Conservation (phyloP, 2,113 vertebrate genomes). For the Ptychochromis oligacanthus region DNA sequence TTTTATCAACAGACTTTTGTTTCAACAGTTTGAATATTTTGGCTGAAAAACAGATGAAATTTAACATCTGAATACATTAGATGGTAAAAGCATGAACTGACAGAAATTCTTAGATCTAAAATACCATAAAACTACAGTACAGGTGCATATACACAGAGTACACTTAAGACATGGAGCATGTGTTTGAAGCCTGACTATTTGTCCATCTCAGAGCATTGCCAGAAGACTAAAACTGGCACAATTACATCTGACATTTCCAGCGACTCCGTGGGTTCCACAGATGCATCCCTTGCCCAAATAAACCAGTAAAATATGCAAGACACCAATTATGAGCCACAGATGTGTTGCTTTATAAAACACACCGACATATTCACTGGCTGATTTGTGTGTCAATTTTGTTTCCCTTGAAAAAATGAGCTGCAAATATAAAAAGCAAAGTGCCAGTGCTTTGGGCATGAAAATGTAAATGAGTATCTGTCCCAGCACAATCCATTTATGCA, state of each 20-base stretch:
- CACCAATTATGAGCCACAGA: constrained; percentile 73
- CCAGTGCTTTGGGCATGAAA: neutral
- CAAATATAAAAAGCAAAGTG: constrained; percentile 23
- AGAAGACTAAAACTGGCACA: constrained; percentile 24
- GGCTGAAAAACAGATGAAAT: neutral
- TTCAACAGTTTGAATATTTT: too few species aligned
- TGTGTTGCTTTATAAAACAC: constrained; percentile 62
- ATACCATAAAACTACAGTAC: neutral
- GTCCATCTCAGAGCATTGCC: constrained; percentile 3
- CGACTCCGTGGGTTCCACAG: constrained; percentile 27
- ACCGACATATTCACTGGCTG: constrained; percentile 14
- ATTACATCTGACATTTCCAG: constrained; percentile 72
- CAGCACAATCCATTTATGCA: neutral
- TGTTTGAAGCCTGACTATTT: neutral
- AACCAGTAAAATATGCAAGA: constrained; percentile 61
- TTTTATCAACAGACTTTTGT: neutral
- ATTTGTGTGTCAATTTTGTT: constrained; percentile 55
- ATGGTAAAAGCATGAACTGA: neutral
- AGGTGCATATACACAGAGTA: neutral
- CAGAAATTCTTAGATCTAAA: neutral
- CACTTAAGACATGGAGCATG: neutral
- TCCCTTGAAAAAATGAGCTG: constrained; percentile 24
- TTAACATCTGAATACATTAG: neutral
- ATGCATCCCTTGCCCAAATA: constrained; percentile 38
- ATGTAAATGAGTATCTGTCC: constrained; percentile 21